Evolutionary conservation across 2,113 vertebrate species (phyloP), one percentile per base, ranked within the genome.

Genomic region (Elaphurus davidianus): DNA sequence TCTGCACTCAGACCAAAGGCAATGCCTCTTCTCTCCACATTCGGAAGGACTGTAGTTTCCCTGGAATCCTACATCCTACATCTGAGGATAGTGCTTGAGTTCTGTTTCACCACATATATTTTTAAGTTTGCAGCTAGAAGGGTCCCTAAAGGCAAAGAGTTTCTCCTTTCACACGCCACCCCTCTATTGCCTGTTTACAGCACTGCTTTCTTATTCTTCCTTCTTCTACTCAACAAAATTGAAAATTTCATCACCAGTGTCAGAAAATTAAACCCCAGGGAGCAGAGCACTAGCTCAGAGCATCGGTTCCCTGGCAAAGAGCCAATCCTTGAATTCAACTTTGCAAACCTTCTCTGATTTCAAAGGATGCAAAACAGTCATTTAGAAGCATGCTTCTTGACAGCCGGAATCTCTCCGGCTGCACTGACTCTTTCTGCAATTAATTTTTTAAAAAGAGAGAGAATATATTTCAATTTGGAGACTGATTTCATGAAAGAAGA

Each of bases 261-360:
- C 95, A 96, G 83, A 93, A 96, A 98, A 97, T 87, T 90, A 97
- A 98, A 86, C 94, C 97, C 93, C 45, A 59, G 87, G 82, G 91
- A 96, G 45, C 81, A 89, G 59, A 95, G 94, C 71, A 45, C 55
- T 71, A 92, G 97, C 88, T 90, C 21, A 57, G 87, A 91, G 84
- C 94, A 96, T 45, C 86, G 43, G 50, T 82, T 87, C 23, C 40
- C 71, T 96, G 96, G 94, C 67, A 40, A 64, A 54, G 54, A 76
- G 98, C 95, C 95, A 79, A 90, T 79, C 52, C 30, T 89, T 74
- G 64, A 71, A 60, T 54, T 43, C 90, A 98, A 98, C 96, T 98
- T 98, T 97, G 97, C 94, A 93, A 87, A 93, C 45, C 97, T 50
- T 78, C 64, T 83, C 93, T 82, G 89, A 81, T 30, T 94, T 79